Base-by-base conservation (phyloP, 2,113 vertebrate genomes). In the Furnarius figulus region DNA sequence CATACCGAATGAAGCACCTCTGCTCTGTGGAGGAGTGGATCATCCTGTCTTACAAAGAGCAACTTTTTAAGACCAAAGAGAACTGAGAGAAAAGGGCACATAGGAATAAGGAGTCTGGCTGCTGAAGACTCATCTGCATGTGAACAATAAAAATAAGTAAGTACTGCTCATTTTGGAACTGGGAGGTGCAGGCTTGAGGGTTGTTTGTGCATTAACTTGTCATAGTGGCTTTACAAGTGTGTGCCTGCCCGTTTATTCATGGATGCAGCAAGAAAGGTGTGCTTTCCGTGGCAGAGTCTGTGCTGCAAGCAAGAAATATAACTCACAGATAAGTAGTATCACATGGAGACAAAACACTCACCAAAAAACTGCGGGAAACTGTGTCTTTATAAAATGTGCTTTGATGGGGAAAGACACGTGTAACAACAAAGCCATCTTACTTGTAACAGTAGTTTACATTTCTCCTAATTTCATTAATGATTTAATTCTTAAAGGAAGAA, bases 151-250 rank as follows among this genome's bases (percentile, higher is more conserved):
- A 89, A 96, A 87, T 68, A 91, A 94, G 52, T 56, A 85, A 77
- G 77, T 47, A 65, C 30, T 61, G 62, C 14, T 55, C 10, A 1
- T 86, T 95, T 91, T 89, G 91, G 89, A 91, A 46, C 73, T 22
- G 91, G 74, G 84, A 96, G 89, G 77, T 85, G 74, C 40, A 79
- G 70, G 91, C 85, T 91, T 49, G 56, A 82, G 81, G 81, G 89
- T 35, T 89, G 66, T 92, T 94, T 91, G 85, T 85, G 94, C 77
- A 76, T 82, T 92, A 79, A 70, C 93, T 94, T 95, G 81, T 91
- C 81, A 17, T 66, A 88, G 95, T 87, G 77, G 91, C 84, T 95
- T 93, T 93, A 79, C 93, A 96, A 96, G 94, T 68, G 85, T 58
- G 40, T 91, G 66, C 96, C 77, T 96, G 94, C 53, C 91, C 93